Conservation (phyloP, 2,113 vertebrate species). For the Mohoua ochrocephala region DNA sequence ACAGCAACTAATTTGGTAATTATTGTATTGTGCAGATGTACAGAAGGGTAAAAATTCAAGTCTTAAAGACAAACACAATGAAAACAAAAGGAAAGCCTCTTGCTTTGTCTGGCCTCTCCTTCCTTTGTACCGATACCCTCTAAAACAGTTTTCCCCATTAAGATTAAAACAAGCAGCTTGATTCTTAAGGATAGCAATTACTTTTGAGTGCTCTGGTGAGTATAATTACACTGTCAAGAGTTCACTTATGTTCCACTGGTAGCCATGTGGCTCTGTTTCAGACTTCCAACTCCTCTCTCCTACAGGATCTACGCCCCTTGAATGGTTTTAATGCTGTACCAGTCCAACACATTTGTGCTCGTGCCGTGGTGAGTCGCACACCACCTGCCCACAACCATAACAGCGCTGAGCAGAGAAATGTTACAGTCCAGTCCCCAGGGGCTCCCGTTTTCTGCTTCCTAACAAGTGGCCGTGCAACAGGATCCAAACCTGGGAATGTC, state of each 20-base stretch:
- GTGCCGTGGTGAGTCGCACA: accelerated
- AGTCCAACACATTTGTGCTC: background rate
- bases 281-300: background rate
- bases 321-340: background rate
- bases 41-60: background rate
- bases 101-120: background rate
- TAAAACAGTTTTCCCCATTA: background rate
- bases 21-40: background rate
- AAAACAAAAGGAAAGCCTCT: background rate
- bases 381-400: background rate
- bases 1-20: background rate
- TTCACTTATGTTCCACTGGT: background rate
- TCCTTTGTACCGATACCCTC: background rate
- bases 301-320: background rate
- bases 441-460: background rate
- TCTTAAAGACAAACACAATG: background rate
- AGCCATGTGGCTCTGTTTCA: background rate
- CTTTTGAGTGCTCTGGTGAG: constrained; percentile 6
- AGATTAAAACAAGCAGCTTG: constrained; percentile 22
- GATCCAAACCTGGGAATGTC: background rate
- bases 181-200: constrained; percentile 20
- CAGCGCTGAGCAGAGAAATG: background rate
- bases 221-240: background rate
- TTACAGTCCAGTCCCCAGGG: background rate
- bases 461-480: background rate